Percentiles rank a stretch among this genome's conserved stretches.
phyloP scores from a whole-genome alignment of 2,113 vertebrate genomes.

The human (Homo sapiens) region DNA sequence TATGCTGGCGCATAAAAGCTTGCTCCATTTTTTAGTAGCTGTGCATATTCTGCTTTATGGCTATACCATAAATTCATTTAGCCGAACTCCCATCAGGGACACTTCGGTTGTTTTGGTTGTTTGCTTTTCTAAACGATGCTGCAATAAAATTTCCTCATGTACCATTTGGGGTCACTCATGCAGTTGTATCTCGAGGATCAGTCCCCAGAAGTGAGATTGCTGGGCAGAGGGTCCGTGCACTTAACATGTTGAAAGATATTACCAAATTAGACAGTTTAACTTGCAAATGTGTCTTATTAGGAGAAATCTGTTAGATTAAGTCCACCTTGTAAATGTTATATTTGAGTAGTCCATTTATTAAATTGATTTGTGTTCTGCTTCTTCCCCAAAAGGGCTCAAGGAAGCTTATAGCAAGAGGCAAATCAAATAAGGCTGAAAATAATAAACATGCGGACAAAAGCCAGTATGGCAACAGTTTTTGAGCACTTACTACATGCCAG shows the following conservation, averaged over 20 bases:
- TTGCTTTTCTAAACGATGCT: neutral
- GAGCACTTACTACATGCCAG: neutral
- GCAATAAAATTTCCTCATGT: neutral
- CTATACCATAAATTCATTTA: neutral
- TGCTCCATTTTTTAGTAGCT: neutral
- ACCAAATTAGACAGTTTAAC: slow-evolving; percentile 23
- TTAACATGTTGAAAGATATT: neutral
- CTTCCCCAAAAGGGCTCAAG: slow-evolving; percentile 3
- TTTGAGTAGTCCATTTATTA: slow-evolving; percentile 55
- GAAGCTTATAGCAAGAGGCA: slow-evolving; percentile 37
- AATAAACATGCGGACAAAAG: neutral
- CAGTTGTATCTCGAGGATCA: neutral
- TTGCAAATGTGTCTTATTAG: slow-evolving; percentile 42
- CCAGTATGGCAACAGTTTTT: neutral
- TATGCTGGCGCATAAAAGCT: neutral
- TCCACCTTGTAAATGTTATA: slow-evolving; percentile 9
- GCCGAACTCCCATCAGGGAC: neutral
- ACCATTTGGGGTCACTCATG: neutral
- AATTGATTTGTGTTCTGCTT: slow-evolving; percentile 33
- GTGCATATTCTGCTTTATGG: neutral
- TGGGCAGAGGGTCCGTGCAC: neutral
- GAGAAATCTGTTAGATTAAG: slow-evolving; percentile 44
- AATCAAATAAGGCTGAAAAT: neutral
- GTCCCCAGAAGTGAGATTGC: neutral
- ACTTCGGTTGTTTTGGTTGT: neutral